Evolutionary conservation across 2,113 vertebrate species (phyloP).

Genomic region (chimpanzee (Pan troglodytes)): DNA sequence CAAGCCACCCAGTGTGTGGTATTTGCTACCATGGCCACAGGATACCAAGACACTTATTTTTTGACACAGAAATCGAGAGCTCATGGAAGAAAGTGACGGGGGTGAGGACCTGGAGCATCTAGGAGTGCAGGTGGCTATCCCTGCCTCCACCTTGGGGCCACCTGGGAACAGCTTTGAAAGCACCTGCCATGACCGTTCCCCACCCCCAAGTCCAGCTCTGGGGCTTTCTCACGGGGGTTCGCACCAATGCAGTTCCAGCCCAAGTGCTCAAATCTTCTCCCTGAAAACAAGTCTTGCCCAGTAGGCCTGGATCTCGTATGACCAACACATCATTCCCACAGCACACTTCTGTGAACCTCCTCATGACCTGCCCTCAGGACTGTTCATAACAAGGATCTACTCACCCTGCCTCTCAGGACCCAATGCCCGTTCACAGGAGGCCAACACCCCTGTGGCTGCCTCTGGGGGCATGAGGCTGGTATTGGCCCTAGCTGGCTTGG

Average conservation of each 20-base stretch:
- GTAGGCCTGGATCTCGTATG: fast-evolving
- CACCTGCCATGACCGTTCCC: fast-evolving
- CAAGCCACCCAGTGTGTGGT: fast-evolving
- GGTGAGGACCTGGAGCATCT: fast-evolving
- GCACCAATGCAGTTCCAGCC: fast-evolving
- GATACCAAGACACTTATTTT: fast-evolving
- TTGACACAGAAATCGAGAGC: background rate
- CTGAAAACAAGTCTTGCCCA: fast-evolving
- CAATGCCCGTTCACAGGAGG: fast-evolving
- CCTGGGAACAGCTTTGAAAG: fast-evolving
- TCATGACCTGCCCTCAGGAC: background rate
- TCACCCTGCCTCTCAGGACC: background rate
- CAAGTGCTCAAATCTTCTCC: fast-evolving
- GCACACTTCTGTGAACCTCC: too few relatives aligned
- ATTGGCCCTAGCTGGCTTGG: fast-evolving
- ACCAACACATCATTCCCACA: fast-evolving
- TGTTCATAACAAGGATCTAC: fast-evolving
- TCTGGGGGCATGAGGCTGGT: fast-evolving
- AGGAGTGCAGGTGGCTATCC: fast-evolving
- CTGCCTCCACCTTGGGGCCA: fast-evolving
- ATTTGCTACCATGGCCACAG: background rate
- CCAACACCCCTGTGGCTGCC: fast-evolving
- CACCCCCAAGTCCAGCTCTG: fast-evolving
- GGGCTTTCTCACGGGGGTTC: fast-evolving
- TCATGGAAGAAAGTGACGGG: fast-evolving